Conservation (phyloP, 2,888 invertebrate genomes). For the Hololepta plana region DNA sequence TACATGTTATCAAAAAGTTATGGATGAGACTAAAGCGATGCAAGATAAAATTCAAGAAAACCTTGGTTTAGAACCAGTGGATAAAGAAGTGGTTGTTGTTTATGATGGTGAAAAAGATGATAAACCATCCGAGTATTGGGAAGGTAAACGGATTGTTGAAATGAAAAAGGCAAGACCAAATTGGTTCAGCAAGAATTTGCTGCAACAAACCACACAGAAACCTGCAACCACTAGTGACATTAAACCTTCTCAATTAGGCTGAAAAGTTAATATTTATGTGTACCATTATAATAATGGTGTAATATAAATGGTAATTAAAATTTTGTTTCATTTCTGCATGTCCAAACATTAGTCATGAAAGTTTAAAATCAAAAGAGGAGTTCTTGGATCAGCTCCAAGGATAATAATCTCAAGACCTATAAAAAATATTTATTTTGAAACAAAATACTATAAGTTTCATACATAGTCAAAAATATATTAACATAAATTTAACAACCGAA, state of each 20-base stretch:
- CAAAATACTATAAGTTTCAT: too few species aligned
- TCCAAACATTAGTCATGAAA: too few species aligned
- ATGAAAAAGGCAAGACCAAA: constrained; percentile 67
- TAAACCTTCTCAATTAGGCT: constrained; percentile 55
- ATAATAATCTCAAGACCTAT: too few species aligned
- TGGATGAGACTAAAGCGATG: constrained; percentile 64
- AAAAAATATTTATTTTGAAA: too few species aligned
- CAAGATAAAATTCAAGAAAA: constrained; percentile 55
- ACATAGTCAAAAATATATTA: too few species aligned
- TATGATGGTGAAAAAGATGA: constrained; percentile 65
- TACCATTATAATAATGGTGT: constrained; percentile 2
- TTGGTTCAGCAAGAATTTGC: constrained; percentile 76
- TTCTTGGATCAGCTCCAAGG: background rate
- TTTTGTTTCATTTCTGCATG: background rate
- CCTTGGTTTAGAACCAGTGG: constrained; percentile 52
- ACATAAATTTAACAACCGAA: too few species aligned
- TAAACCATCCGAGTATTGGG: constrained; percentile 39
- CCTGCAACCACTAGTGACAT: constrained; percentile 51
- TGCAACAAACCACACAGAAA: constrained; percentile 59
- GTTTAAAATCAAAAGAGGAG: background rate
- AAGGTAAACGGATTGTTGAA: constrained; percentile 68
- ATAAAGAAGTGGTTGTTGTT: constrained; percentile 69
- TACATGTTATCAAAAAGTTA: constrained; percentile 69
- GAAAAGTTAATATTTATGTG: constrained; percentile 13
- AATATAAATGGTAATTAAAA: constrained; percentile 3